A percentile compares a stretch with the other conserved stretches of the same genome.
Conservation (phyloP, 2,888 invertebrate species). For the Drosophila birchii region DNA sequence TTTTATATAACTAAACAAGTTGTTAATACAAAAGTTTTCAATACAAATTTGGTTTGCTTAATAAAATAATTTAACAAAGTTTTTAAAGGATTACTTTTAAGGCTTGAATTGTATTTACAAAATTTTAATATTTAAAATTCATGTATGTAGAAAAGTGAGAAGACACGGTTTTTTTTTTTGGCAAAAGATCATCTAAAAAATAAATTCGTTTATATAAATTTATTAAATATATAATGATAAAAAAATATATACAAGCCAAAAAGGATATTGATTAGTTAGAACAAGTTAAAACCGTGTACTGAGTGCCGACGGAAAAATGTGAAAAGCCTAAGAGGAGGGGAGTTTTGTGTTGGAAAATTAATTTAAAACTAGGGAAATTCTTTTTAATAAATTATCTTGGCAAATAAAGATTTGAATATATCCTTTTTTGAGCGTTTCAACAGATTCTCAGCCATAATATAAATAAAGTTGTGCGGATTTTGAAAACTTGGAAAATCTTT, state of each 20-base stretch:
- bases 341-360: background rate
- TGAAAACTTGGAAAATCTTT: background rate
- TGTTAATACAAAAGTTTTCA: no score
- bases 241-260: no score
- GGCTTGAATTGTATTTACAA: background rate
- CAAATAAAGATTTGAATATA: background rate
- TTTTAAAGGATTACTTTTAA: background rate
- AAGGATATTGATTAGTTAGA: background rate
- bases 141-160: background rate
- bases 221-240: background rate
- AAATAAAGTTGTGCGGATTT: background rate
- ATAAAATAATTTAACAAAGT: background rate
- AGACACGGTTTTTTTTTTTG: background rate
- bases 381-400: background rate
- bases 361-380: no score
- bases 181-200: background rate
- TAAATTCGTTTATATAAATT: background rate
- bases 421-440: background rate
- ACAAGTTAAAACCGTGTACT: background rate
- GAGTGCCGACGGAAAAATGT: conserved; percentile 5
- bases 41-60: no score
- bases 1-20: no score
- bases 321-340: background rate
- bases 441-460: background rate
- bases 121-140: background rate